Percentiles rank a stretch among this genome's conserved stretches.
Conservation (phyloP, 2,797 vertebrate genomes). For the Poeciliopsis paucimaculata region DNA sequence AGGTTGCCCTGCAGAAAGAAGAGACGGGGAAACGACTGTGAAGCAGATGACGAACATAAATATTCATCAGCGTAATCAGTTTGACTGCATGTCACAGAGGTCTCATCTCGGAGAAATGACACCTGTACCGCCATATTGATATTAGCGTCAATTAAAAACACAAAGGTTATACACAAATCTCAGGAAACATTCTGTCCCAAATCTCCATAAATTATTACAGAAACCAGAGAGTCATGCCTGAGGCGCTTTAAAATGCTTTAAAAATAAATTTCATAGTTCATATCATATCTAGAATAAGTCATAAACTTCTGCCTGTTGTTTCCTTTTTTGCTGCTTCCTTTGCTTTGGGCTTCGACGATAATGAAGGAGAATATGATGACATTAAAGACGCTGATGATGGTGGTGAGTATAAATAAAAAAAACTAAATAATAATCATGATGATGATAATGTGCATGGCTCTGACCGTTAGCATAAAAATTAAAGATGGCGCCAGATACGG, state of each 20-base stretch:
- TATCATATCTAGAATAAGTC: background rate
- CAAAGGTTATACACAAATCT: slow-evolving; percentile 20
- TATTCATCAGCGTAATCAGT: slow-evolving; percentile 65
- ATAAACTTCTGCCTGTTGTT: background rate
- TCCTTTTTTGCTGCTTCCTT: slow-evolving; percentile 15
- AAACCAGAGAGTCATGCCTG: background rate
- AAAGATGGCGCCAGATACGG: background rate
- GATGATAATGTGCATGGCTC: slow-evolving; percentile 18
- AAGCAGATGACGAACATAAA: slow-evolving; percentile 63
- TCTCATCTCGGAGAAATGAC: slow-evolving; percentile 63
- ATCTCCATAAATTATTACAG: slow-evolving; percentile 1
- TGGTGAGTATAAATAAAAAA: slow-evolving; percentile 15
- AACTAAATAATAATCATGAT: slow-evolving; percentile 33
- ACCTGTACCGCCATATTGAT: slow-evolving; percentile 68
- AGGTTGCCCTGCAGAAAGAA: slow-evolving; percentile 86
- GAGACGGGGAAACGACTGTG: slow-evolving; percentile 42
- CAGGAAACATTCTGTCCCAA: background rate
- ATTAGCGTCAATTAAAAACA: slow-evolving; percentile 25
- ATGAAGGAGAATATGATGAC: slow-evolving; percentile 45
- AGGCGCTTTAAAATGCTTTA: background rate
- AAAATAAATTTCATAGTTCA: background rate
- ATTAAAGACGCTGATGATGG: slow-evolving; percentile 37
- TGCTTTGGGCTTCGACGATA: slow-evolving; percentile 49
- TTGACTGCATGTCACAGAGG: slow-evolving; percentile 61
- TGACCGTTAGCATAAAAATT: slow-evolving; percentile 29